Evolutionary conservation across 2,797 vertebrate species (phyloP).

Genomic region (Neopelma chrysocephalum): DNA sequence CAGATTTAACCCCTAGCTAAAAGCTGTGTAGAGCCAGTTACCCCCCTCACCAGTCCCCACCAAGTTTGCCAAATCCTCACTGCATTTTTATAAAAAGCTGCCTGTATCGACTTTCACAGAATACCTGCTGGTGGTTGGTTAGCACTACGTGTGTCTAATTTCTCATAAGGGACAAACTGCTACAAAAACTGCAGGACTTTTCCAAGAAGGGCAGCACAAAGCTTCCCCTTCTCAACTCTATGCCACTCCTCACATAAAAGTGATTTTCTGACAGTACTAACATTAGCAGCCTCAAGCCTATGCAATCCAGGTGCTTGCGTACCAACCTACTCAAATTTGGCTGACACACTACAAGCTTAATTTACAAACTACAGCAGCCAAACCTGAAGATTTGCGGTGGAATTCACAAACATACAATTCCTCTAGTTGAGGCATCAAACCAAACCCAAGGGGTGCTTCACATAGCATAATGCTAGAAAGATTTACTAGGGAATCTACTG

Average conservation of each 20-base stretch:
- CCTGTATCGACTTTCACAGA: neutral
- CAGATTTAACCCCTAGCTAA: neutral
- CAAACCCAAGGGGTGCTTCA: neutral
- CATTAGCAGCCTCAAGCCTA: neutral
- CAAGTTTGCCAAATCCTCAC: neutral
- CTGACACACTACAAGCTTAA: neutral
- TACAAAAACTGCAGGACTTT: neutral
- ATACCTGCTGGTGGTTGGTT: neutral
- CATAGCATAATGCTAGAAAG: neutral
- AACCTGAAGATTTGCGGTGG: neutral
- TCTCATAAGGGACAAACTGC: neutral
- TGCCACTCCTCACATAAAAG: neutral
- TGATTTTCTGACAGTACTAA: neutral
- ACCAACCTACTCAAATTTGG: neutral
- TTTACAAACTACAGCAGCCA: rapidly evolving
- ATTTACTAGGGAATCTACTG: neutral
- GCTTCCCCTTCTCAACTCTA: neutral
- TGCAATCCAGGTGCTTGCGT: neutral
- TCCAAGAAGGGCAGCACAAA: neutral
- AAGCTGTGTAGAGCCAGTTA: neutral
- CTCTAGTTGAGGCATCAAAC: neutral
- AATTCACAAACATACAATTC: neutral
- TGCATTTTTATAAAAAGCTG: neutral
- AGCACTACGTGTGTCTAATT: neutral
- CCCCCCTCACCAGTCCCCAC: neutral